Evolutionary conservation across 2,888 invertebrate genomes (phyloP).

Genomic region (Drosophila multiciliata): DNA sequence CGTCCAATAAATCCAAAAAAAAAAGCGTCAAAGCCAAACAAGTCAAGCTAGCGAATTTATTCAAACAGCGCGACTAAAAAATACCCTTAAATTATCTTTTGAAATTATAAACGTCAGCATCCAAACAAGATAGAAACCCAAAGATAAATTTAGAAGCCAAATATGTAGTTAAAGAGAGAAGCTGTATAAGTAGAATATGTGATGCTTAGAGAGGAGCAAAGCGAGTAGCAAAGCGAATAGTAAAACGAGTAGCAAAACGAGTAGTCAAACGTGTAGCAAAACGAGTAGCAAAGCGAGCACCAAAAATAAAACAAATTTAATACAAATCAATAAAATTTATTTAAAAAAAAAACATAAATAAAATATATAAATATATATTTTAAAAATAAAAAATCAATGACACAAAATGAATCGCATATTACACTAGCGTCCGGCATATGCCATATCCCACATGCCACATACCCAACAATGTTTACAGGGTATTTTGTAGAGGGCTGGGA

Average conservation of each 20-base stretch:
- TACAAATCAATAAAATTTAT: neutral
- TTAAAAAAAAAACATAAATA: too few relatives aligned
- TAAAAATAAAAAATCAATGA: neutral
- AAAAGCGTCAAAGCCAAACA: conserved; percentile 57
- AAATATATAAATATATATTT: too few relatives aligned
- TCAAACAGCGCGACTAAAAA: neutral
- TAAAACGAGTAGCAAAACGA: too few relatives aligned
- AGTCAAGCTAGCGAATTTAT: conserved; percentile 26
- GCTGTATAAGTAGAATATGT: neutral
- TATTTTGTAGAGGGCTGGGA: conserved; percentile 59
- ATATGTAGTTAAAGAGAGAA: neutral
- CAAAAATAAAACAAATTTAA: neutral
- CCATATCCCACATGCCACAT: neutral
- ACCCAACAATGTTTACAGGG: conserved; percentile 17
- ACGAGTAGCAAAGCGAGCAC: too few relatives aligned
- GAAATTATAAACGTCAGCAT: neutral
- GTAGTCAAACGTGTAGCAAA: too few relatives aligned
- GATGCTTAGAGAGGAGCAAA: too few relatives aligned
- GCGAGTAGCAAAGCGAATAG: too few relatives aligned
- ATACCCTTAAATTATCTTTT: conserved; percentile 37
- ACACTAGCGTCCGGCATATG: neutral
- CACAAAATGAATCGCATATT: neutral
- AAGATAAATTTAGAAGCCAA: neutral
- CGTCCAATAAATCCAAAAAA: conserved; percentile 14
- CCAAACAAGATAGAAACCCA: neutral